Base-by-base conservation (phyloP, 2,888 invertebrate genomes). In the Coleophora flavipennella region DNA sequence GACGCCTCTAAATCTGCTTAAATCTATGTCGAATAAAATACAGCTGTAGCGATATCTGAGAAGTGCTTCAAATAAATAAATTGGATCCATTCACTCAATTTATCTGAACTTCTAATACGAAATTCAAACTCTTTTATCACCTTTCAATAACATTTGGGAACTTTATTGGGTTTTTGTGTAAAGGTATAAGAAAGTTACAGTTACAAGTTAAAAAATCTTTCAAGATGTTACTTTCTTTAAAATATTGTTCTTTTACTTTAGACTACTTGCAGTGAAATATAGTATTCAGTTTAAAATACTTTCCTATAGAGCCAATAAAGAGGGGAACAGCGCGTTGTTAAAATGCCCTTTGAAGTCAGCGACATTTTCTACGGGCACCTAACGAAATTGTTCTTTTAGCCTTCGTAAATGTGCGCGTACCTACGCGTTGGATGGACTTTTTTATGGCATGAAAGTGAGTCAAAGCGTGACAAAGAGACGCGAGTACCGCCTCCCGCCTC, bases 381-480 rank as follows among this genome's bases (percentile, higher is more conserved):
- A 80, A 79, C 78, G 67, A 73, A 78, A 79, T 79, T 80, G 75
- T 79, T 78, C 78, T 73, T 78, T 78, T 74, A 71, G 69, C 67
- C 59, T 77, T 69, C 73, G 71, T 74, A 74, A 79, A 77, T 68
- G 73, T 67, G 65, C 62, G 58, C 65, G 67, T 65, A 67, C 70
- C 73, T 67, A 73, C 61, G 59, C 62, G 51, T 57, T 44, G 53
- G 55, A n/a, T n/a, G n/a, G 59, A 57, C 66, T 73, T 72, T 72
- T 75, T 75, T 66, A 50, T 55, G 57, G 57, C 54, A 56, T 54
- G 53, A 62, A 63, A 70, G 62, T 64, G 68, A 67, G 59, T 61
- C 62, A 69, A 67, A 67, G 67, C 67, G 64, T 67, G 69, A 70
- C 67, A 74, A 70, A 75, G 65, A 64, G 61, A 59, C 50, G 58